These are phyloP conservation scores for Amphiura filiformis DNA, from an alignment of 35 echinoderm and acorn worm genomes.

Conservation along the genomic window DNA sequence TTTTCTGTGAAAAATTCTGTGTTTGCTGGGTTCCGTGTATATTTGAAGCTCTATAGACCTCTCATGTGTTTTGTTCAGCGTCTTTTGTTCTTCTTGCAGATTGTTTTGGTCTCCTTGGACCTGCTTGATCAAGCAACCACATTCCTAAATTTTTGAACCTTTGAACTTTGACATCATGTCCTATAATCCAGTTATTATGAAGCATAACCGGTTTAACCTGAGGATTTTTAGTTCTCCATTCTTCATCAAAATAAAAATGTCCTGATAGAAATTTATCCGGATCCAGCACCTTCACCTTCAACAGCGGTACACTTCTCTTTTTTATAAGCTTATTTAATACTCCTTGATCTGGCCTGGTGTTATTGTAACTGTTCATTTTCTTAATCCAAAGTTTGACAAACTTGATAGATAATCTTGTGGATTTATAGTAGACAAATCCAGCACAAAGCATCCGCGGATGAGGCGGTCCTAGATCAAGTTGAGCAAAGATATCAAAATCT, in stretches of 20 bases:
- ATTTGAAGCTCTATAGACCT: no score
- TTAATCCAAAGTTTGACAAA: conserved; percentile 51
- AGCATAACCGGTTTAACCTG: conserved; percentile 37
- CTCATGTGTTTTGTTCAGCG: background rate
- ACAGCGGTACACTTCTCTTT: background rate
- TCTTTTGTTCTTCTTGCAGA: background rate
- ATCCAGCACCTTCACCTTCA: conserved; percentile 45
- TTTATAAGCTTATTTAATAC: conserved; percentile 37
- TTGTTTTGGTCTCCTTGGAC: background rate
- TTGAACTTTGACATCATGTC: conserved; percentile 45
- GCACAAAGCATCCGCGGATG: conserved; percentile 25
- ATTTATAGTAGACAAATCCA: conserved; percentile 58
- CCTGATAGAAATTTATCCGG: conserved; percentile 53
- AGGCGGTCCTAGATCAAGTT: conserved; percentile 29
- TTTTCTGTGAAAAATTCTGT: no score
- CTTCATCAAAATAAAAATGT: conserved; percentile 42
- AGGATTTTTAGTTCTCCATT: conserved; percentile 13
- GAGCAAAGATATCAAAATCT: conserved; percentile 46
- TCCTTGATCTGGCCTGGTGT: conserved; percentile 50
- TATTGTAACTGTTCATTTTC: conserved; percentile 27
- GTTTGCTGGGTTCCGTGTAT: no score
- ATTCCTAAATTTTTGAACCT: conserved; percentile 35
- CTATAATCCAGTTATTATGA: conserved; percentile 75
- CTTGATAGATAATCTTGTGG: conserved; percentile 11
- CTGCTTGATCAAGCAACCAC: no score